phyloP scores from a whole-genome alignment of 1,140 invertebrate species.

The Epicauta chinensis region DNA sequence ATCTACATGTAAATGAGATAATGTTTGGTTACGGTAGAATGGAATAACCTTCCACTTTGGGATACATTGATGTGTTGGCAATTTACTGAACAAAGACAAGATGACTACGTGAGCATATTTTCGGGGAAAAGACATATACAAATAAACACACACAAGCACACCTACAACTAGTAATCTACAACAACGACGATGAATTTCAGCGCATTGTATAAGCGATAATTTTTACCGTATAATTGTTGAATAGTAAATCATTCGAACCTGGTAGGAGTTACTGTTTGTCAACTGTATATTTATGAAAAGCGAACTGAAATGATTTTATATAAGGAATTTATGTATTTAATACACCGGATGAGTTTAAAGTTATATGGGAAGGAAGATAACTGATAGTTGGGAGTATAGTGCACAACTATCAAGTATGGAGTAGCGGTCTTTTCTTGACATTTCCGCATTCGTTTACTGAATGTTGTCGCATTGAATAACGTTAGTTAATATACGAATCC shows the following conservation, averaged over 20 bases:
- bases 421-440: slow-evolving; percentile 16
- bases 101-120: slow-evolving; percentile 28
- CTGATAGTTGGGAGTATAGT: slow-evolving; percentile 14
- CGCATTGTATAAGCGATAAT: no score
- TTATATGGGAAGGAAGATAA: slow-evolving; percentile 11
- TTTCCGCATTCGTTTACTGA: slow-evolving; percentile 15
- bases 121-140: slow-evolving; percentile 3
- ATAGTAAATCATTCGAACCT: no score
- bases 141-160: no score
- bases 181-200: no score
- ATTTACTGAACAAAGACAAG: slow-evolving; percentile 22
- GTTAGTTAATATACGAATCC: slow-evolving; percentile 13
- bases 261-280: no score
- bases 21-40: slow-evolving; percentile 34
- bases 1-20: slow-evolving; percentile 39
- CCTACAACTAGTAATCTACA: no score
- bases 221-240: no score
- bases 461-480: slow-evolving; percentile 13
- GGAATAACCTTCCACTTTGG: slow-evolving; percentile 22
- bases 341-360: slow-evolving; percentile 11
- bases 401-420: slow-evolving; percentile 14
- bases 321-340: no score
- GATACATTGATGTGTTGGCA: slow-evolving; percentile 22
- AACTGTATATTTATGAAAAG: no score
- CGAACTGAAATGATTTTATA: no score